Conservation (phyloP, 2,797 vertebrate genomes). For the Chaetophractus vellerosus region DNA sequence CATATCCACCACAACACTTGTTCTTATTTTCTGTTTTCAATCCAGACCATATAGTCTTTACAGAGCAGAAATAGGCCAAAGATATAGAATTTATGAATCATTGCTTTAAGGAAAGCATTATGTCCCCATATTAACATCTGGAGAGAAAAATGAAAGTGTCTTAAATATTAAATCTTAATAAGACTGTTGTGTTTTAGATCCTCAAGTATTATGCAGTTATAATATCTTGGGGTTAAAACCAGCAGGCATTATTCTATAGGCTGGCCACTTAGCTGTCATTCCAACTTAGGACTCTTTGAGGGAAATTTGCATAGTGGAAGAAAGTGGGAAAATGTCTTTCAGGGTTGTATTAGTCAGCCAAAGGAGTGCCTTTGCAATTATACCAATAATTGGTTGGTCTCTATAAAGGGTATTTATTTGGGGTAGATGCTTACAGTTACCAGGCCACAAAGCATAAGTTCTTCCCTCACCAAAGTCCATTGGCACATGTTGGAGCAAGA, state of each 20-base stretch:
- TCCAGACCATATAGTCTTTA: neutral
- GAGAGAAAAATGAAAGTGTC: neutral
- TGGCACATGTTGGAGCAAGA: no score
- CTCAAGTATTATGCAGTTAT: neutral
- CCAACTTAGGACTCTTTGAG: neutral
- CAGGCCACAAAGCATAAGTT: no score
- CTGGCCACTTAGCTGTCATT: neutral
- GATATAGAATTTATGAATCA: neutral
- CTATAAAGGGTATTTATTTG: no score
- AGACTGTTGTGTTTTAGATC: neutral
- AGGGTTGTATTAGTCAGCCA: no score
- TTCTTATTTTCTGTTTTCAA: conserved; percentile 12
- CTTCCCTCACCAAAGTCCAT: no score
- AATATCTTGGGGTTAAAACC: neutral
- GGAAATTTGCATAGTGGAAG: neutral
- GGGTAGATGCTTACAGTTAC: no score
- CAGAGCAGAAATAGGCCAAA: neutral
- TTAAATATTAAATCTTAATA: neutral
- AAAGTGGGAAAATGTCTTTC: neutral
- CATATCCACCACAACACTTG: neutral
- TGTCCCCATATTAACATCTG: neutral
- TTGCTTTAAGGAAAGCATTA: neutral
- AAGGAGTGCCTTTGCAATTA: no score
- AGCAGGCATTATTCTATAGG: neutral
- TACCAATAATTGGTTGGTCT: no score